These are phyloP conservation scores for Campoplex nolae DNA, from an alignment of 2,888 invertebrate species.

Conservation along the genomic window DNA sequence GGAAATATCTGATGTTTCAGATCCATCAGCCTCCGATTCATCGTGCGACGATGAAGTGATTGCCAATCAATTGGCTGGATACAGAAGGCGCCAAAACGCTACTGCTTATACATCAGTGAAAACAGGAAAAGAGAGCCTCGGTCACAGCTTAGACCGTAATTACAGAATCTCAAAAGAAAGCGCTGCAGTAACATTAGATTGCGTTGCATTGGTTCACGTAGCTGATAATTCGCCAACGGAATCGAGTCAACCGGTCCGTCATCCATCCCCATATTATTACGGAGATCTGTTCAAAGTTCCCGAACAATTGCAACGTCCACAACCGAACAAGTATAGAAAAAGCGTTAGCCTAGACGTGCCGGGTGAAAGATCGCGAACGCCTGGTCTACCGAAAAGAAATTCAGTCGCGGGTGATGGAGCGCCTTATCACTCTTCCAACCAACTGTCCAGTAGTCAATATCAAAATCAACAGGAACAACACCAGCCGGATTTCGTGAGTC, in stretches of 20 bases:
- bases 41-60: conserved; percentile 81
- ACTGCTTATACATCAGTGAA: conserved; percentile 72
- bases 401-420: conserved; percentile 90
- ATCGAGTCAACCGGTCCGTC: conserved; percentile 87
- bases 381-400: conserved; percentile 88
- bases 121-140: conserved; percentile 68
- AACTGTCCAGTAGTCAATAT: conserved; percentile 72
- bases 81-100: conserved; percentile 74
- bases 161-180: conserved; percentile 65
- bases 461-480: conserved; percentile 71
- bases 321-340: conserved; percentile 87
- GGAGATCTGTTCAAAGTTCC: conserved; percentile 89
- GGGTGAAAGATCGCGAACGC: conserved; percentile 88
- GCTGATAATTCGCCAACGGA: conserved; percentile 85
- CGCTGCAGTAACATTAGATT: conserved; percentile 74
- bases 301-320: conserved; percentile 84
- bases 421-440: conserved; percentile 71
- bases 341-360: conserved; percentile 91
- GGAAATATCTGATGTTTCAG: conserved; percentile 70
- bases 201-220: conserved; percentile 80
- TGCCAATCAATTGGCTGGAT: conserved; percentile 71
- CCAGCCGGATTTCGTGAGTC: conserved; percentile 77
- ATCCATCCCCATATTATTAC: conserved; percentile 94
- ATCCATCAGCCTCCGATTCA: conserved; percentile 81
- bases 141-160: conserved; percentile 55